Evolutionary conservation across 2,797 vertebrate species (phyloP).

Genomic region (Lagocephalus sceleratus): DNA sequence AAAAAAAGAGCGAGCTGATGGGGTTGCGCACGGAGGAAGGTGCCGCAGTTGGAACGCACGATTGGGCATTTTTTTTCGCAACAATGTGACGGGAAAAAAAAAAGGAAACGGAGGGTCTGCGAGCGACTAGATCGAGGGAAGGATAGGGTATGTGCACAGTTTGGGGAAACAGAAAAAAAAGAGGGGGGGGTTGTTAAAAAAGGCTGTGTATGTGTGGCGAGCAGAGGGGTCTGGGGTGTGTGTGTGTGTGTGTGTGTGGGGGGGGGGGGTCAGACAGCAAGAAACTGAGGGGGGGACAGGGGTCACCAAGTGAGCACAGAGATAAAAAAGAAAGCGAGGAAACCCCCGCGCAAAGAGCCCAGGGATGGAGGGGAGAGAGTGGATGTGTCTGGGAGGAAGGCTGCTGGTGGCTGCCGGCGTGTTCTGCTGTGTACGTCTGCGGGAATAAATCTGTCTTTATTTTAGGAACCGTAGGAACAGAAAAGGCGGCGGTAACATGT

Average conservation of each 20-base stretch:
- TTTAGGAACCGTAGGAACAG: not conserved
- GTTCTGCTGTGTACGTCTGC: no score
- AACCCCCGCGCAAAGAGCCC: conserved; percentile 75
- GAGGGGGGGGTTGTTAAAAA: conserved; percentile 59
- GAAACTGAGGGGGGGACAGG: conserved; percentile 77
- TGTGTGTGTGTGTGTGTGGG: conserved; percentile 34
- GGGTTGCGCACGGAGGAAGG: conserved; percentile 11
- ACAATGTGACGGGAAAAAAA: conserved; percentile 46
- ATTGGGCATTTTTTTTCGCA: conserved; percentile 46
- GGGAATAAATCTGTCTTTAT: no score
- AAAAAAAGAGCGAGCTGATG: conserved; percentile 23
- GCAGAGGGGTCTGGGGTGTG: conserved; percentile 16
- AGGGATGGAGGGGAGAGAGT: conserved; percentile 67
- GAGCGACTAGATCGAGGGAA: conserved; percentile 56
- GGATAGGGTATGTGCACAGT: conserved; percentile 61
- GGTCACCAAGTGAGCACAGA: conserved; percentile 79
- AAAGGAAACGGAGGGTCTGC: conserved; percentile 48
- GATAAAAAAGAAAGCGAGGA: conserved; percentile 73
- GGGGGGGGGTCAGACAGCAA: conserved; percentile 76
- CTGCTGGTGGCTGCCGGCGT: conserved; percentile 21
- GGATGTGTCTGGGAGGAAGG: conserved; percentile 47
- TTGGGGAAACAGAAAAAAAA: conserved; percentile 53
- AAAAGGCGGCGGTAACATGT: conserved; percentile 26
- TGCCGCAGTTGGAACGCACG: conserved; percentile 39
- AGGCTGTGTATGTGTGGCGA: conserved; percentile 32